Evolutionary conservation across 2,888 invertebrate species (phyloP), one percentile per base, ranked within the genome.

Genomic region (Gymnosoma rotundatum): DNA sequence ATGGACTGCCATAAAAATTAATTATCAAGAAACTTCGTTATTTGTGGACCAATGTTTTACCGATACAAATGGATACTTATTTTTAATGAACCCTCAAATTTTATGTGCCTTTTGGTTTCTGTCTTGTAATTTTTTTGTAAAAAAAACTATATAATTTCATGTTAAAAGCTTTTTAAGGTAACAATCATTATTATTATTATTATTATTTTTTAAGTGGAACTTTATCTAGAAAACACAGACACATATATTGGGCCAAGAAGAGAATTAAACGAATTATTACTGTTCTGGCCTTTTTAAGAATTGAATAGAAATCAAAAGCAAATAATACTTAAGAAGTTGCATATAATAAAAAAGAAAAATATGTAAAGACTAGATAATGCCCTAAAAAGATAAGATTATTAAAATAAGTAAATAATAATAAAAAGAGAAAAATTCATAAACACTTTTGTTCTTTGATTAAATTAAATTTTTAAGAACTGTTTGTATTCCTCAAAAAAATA

Each of bases 151-250:
- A 42, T 67, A 70, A 58, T 78, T 73, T 78, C 16, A 70, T 50
- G 50, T 72, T 75, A 79, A 83, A 79, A 79, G 83, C 83, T 75
- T 83, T 83, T 83, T 83, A 79, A 79, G 83, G 83, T 83, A 83
- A 79, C 79, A 75, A 83, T 75, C 72, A 61, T 67, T 61, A 75
- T 74, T 70, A 69, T 42, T 42, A 42, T 72, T 66, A 72, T 52
- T 42, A 42, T 72, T 70, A 75, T 52, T 60, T 66, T 58, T 56
- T 75, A 76, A 83, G 75, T 83, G 75, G 66, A 79, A 83, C 56
- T 78, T 67, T 45, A 83, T 78, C 48, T 48, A 5, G 20, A 58
- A 73, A 80, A 66, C 38, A 74, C 14, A 67, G 21, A 61, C 54
- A 60, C 36, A 67, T 45, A 21, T 38, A 78, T 58, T 52, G 38